phyloP scores from a whole-genome alignment of 1,140 invertebrate species.

The Sinonovacula constricta region DNA sequence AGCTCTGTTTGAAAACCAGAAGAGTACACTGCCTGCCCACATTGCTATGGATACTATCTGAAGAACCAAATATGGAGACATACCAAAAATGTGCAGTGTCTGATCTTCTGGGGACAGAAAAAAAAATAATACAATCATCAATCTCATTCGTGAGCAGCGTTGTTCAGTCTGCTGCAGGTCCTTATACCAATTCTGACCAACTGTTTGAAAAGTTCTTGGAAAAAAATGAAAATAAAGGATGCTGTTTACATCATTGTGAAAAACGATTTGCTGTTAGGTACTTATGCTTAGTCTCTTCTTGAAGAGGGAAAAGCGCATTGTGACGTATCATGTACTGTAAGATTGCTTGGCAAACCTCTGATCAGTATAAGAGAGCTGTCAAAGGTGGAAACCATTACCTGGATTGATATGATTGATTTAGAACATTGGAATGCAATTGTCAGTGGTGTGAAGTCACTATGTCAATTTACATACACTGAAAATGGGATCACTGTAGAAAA shows the following conservation, averaged over 20 bases:
- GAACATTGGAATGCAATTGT: conserved; percentile 14
- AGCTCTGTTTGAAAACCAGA: background rate
- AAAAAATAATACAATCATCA: conserved; percentile 3
- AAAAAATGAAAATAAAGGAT: conserved; percentile 24
- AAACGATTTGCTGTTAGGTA: conserved; percentile 14
- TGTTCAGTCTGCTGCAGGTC: background rate
- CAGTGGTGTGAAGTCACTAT: background rate
- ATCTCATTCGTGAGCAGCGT: conserved; percentile 2
- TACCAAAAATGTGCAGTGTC: background rate
- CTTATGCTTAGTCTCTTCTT: conserved; percentile 1
- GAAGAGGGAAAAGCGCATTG: conserved; percentile 11
- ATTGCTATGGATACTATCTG: conserved; percentile 13
- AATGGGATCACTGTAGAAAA: conserved; percentile 23
- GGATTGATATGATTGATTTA: conserved; percentile 16
- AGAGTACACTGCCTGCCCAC: conserved; percentile 14
- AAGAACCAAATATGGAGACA: conserved; percentile 26
- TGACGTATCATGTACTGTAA: conserved; percentile 16
- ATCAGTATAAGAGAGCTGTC: conserved; percentile 23
- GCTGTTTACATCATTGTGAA: conserved; percentile 16
- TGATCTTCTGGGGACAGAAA: background rate
- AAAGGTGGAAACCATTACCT: conserved; percentile 5
- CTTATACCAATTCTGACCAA: background rate
- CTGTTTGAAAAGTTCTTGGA: conserved; percentile 7
- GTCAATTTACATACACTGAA: conserved; percentile 29
- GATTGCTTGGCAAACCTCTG: conserved; percentile 17